Conservation (phyloP, 2,797 vertebrate genomes). For the Hephaestus fuliginosus region DNA sequence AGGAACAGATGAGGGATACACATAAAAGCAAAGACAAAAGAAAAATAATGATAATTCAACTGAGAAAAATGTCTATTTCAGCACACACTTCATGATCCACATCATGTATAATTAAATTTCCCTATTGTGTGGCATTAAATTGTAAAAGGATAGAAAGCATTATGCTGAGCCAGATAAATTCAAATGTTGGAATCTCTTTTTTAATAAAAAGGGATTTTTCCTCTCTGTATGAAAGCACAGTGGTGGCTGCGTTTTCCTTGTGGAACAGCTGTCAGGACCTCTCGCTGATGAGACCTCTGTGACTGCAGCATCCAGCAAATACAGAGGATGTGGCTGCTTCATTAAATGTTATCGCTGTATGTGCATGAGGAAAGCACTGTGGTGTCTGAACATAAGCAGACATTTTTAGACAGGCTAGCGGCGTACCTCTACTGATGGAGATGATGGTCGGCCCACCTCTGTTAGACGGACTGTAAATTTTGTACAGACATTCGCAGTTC, state of each 20-base stretch:
- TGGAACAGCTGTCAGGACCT: constrained; percentile 24
- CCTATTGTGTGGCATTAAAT: constrained; percentile 70
- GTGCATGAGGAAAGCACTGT: constrained; percentile 7
- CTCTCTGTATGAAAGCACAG: constrained; percentile 18
- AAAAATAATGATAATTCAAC: constrained; percentile 72
- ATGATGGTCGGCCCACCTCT: not conserved
- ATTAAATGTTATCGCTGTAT: constrained; percentile 24
- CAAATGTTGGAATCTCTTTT: constrained; percentile 63
- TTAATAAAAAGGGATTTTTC: constrained; percentile 32
- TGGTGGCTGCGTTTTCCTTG: constrained; percentile 25
- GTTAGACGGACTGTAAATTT: not conserved
- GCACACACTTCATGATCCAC: constrained; percentile 70
- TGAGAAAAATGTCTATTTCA: constrained; percentile 71
- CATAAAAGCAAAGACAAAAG: constrained; percentile 51
- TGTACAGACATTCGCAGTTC: not conserved
- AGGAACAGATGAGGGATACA: not conserved
- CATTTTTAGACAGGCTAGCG: not conserved
- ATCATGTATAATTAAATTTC: constrained; percentile 77
- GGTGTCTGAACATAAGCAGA: not conserved
- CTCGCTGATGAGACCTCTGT: constrained; percentile 15
- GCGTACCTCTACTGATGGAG: not conserved
- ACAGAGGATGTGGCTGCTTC: constrained; percentile 16
- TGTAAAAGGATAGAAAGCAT: constrained; percentile 56
- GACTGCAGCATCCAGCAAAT: constrained; percentile 32
- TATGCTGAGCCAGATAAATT: constrained; percentile 73